Evolutionary conservation across 2,797 vertebrate genomes (phyloP).

Genomic region (Notolabrus celidotus): DNA sequence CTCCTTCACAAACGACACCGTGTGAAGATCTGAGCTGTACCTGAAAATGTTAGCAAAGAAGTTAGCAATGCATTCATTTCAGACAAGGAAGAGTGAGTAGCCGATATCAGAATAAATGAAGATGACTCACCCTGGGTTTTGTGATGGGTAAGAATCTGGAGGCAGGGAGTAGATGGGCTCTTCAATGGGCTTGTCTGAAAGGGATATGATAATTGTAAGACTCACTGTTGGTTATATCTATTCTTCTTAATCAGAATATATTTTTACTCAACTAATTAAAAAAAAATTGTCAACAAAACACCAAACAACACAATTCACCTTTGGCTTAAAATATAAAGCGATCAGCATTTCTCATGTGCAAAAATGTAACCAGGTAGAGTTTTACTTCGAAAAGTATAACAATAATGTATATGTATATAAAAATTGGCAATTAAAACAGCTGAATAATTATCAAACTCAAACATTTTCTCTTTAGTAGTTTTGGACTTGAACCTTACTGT

Average conservation of each 20-base stretch:
- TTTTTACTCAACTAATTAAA: no score
- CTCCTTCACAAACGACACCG: slow-evolving; percentile 89
- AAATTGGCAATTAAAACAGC: no score
- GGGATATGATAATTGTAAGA: slow-evolving; percentile 24
- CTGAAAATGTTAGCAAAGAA: slow-evolving; percentile 64
- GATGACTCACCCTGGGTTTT: slow-evolving; percentile 76
- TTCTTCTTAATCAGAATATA: not conserved
- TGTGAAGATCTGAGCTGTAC: slow-evolving; percentile 87
- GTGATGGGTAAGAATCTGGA: slow-evolving; percentile 82
- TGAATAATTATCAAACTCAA: not conserved
- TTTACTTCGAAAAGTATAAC: no score
- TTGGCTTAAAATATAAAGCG: no score
- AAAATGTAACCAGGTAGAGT: no score
- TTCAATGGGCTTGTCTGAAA: slow-evolving; percentile 76
- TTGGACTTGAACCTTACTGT: slow-evolving; percentile 75
- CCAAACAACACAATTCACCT: no score
- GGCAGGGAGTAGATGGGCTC: slow-evolving; percentile 88
- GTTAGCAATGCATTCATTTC: not conserved
- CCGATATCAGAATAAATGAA: not conserved
- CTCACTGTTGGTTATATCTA: not conserved
- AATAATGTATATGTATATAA: no score
- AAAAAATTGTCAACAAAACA: no score
- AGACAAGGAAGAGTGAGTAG: no score
- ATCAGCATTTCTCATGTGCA: not conserved
- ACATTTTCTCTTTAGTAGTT: not conserved